Evolutionary conservation across 2,888 invertebrate genomes (phyloP).

Genomic region (Hedychridium roseum): DNA sequence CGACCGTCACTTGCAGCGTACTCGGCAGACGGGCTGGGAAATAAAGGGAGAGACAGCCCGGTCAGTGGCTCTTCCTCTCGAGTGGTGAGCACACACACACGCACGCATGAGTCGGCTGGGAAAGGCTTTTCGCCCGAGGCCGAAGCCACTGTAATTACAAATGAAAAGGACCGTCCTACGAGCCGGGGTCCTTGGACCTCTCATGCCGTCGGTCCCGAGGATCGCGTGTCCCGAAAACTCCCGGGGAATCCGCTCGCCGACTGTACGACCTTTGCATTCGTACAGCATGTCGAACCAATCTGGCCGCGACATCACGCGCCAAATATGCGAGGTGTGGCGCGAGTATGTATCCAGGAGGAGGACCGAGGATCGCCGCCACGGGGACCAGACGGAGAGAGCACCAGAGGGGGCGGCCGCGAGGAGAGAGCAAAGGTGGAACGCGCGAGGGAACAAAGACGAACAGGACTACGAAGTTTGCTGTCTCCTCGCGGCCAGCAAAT

Average conservation of each 20-base stretch:
- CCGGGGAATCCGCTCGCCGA: constrained; percentile 36
- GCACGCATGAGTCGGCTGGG: neutral
- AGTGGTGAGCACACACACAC: neutral
- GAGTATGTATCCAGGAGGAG: constrained; percentile 11
- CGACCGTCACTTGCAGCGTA: constrained; percentile 33
- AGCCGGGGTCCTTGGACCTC: no score
- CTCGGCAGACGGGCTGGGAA: constrained; percentile 3
- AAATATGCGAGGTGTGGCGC: constrained; percentile 61
- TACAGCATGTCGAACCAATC: constrained; percentile 48
- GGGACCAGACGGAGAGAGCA: neutral
- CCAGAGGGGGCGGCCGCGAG: no score
- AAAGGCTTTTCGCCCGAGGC: no score
- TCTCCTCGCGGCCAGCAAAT: no score
- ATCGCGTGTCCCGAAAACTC: no score
- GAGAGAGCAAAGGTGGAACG: no score
- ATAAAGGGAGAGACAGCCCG: neutral
- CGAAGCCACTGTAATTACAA: no score
- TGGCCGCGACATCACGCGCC: constrained; percentile 56
- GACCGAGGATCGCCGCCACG: neutral
- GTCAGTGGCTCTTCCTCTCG: neutral
- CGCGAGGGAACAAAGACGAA: no score
- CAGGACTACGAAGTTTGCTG: no score
- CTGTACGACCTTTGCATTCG: constrained; percentile 45
- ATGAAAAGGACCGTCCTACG: no score
- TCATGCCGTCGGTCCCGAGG: no score